Conservation (phyloP, 2,797 vertebrate genomes). For the Characodon lateralis region DNA sequence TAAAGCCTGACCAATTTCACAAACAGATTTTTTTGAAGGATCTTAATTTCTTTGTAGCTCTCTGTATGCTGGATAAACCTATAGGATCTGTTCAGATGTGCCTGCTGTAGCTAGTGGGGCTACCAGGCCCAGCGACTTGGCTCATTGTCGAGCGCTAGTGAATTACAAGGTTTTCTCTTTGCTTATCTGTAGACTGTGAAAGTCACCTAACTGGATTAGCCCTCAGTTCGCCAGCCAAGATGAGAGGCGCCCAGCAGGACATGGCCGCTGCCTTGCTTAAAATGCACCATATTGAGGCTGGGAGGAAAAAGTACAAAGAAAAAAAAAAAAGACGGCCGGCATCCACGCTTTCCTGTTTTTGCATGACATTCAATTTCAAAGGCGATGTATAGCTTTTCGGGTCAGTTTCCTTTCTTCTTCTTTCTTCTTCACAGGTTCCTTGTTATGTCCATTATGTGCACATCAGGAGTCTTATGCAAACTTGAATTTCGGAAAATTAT, state of each 20-base stretch:
- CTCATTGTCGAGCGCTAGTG: constrained; percentile 66
- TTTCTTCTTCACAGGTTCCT: constrained; percentile 14
- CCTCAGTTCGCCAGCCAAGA: constrained; percentile 67
- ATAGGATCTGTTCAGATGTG: constrained; percentile 28
- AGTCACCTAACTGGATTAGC: constrained; percentile 85
- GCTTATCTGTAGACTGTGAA: constrained; percentile 82
- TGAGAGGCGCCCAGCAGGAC: constrained; percentile 71
- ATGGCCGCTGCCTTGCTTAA: constrained; percentile 43
- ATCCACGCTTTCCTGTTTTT: constrained; percentile 47
- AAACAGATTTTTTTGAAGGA: constrained; percentile 20
- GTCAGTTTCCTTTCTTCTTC: constrained; percentile 29
- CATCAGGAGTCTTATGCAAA: too few relatives aligned
- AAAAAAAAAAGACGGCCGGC: constrained; percentile 38
- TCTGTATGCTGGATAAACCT: constrained; percentile 21
- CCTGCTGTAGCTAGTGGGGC: constrained; percentile 26
- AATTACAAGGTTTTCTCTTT: constrained; percentile 77
- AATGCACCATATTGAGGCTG: constrained; percentile 20
- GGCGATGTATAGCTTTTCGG: constrained; percentile 22
- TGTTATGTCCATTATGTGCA: neutral
- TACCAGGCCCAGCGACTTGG: constrained; percentile 50
- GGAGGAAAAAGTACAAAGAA: constrained; percentile 40
- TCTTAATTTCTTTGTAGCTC: constrained; percentile 30
- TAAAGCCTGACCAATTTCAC: neutral
- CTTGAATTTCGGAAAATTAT: neutral
- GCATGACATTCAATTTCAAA: constrained; percentile 42